Conservation (phyloP, 2,797 vertebrate species). For the Hypotaenidia okinawae region DNA sequence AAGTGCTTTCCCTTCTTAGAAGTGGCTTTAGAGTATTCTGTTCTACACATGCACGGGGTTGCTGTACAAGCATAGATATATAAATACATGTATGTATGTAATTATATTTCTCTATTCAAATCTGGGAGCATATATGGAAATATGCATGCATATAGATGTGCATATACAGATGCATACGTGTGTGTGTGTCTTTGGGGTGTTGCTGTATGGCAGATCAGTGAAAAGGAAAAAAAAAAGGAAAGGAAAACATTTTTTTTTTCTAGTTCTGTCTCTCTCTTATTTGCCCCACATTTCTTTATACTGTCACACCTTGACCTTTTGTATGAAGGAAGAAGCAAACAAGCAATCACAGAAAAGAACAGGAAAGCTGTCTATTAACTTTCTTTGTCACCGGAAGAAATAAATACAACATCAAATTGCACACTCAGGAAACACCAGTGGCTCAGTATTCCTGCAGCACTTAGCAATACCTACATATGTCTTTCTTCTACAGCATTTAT, state of each 20-base stretch:
- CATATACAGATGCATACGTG: no score
- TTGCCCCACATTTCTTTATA: not conserved
- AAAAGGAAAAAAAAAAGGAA: not conserved
- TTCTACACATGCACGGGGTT: not conserved
- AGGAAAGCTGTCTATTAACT: not conserved
- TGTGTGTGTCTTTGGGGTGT: not conserved
- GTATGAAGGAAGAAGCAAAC: not conserved
- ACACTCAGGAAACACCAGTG: not conserved
- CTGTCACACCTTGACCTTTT: not conserved
- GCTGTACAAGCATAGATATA: not conserved
- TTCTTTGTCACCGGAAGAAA: not conserved
- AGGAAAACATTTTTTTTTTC: not conserved
- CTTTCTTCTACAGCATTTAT: not conserved
- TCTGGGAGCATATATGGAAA: not conserved
- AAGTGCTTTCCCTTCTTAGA: not conserved
- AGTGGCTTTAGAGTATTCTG: not conserved
- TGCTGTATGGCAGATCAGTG: not conserved
- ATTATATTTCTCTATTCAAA: not conserved
- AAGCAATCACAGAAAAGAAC: not conserved
- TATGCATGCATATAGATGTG: no score
- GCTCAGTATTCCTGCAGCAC: not conserved
- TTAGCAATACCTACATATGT: not conserved
- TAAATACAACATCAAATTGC: not conserved
- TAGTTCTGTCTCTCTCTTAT: not conserved
- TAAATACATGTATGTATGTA: no score